phyloP scores from a whole-genome alignment of 2,113 vertebrate species.

The Chloroceryle aenea region DNA sequence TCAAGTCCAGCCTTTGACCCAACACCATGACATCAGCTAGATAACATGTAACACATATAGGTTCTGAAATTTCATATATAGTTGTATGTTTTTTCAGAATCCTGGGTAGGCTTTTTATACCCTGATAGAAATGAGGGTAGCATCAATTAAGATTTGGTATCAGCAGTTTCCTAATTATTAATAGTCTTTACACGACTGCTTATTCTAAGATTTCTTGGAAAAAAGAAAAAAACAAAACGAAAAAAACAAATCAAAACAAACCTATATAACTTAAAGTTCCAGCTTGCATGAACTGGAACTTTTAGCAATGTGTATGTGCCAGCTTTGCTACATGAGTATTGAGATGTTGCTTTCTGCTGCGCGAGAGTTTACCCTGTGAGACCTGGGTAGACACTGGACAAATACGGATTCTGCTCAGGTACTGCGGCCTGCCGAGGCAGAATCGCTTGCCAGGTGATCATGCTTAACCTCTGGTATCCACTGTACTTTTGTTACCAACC shows the following conservation, averaged over 20 bases:
- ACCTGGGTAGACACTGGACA: background rate
- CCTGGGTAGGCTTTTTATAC: background rate
- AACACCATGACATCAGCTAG: no score
- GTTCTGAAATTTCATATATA: background rate
- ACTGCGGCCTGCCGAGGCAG: background rate
- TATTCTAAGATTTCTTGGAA: background rate
- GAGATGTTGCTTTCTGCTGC: background rate
- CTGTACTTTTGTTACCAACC: background rate
- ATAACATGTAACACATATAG: background rate
- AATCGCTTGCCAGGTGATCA: accelerated
- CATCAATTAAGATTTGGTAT: background rate
- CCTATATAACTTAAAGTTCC: background rate
- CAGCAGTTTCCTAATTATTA: background rate
- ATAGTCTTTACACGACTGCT: background rate
- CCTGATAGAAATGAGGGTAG: background rate
- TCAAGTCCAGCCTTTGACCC: no score
- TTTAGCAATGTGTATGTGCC: background rate
- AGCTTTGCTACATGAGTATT: background rate
- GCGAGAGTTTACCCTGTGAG: background rate
- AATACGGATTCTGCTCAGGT: background rate
- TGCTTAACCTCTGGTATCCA: background rate
- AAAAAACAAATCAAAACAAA: no score
- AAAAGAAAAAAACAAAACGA: background rate
- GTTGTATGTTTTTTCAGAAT: background rate
- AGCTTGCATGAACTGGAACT: background rate